Evolutionary conservation across 2,113 vertebrate species (phyloP).

Genomic region (Centropus unirufus): DNA sequence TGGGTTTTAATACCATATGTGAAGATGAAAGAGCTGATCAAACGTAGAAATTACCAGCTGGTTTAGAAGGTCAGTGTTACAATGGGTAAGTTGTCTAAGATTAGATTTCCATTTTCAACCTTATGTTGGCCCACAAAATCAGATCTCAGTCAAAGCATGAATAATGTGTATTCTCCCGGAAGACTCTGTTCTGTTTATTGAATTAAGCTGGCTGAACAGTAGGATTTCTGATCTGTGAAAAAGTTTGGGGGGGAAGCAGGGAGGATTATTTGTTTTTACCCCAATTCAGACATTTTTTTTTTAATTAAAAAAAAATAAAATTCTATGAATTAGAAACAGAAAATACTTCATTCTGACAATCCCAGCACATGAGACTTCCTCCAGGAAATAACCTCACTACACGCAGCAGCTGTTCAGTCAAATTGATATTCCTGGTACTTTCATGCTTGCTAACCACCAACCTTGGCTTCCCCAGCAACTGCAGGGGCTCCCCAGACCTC

Average conservation of each 20-base stretch:
- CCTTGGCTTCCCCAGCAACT: neutral
- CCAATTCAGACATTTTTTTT: neutral
- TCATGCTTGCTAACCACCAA: neutral
- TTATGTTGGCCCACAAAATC: neutral
- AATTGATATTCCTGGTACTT: neutral
- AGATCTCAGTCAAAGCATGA: neutral
- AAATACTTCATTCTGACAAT: neutral
- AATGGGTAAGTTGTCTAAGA: neutral
- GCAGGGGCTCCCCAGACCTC: neutral
- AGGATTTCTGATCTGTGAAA: conserved; percentile 7
- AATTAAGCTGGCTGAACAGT: neutral
- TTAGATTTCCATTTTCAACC: neutral
- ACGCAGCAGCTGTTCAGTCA: conserved; percentile 21
- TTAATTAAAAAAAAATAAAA: no score
- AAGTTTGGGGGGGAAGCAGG: neutral
- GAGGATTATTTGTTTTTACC: neutral
- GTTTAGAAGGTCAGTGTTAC: neutral
- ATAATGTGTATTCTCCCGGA: neutral
- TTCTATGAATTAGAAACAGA: neutral
- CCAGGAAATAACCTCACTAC: conserved; percentile 17
- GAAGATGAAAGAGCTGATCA: neutral
- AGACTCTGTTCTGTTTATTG: neutral
- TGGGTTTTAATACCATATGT: neutral
- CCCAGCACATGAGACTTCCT: neutral
- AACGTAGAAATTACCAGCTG: neutral